Base-by-base conservation (phyloP, 2,797 vertebrate genomes). In the Neosilurus mollespiculum region DNA sequence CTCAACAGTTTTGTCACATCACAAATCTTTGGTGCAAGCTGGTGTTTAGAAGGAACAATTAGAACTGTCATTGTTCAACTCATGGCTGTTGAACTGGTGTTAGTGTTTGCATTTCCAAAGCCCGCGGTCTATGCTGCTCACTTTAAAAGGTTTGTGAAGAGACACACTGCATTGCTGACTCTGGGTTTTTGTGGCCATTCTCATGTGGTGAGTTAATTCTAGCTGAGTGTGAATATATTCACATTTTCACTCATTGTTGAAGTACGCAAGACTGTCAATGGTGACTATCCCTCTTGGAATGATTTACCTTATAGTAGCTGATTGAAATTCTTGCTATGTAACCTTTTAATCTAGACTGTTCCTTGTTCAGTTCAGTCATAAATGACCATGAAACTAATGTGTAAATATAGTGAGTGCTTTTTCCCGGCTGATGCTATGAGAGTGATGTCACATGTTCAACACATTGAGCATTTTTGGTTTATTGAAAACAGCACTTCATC, bases 151-250 rank as follows among this genome's bases (percentile, higher is more conserved):
- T 65, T 43, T 71, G 54, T 81, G 53, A 78, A 53, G 53, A 61
- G 83, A 71, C 22, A 54, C 26, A 24, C 22, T 51, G 59, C 43
- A 71, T 22, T 83, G 80, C 83, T 83, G 81, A 83, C 81, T 82
- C 49, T 84, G 30, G 61, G 81, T 34, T 72, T 81, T 61, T 59
- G 79, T 82, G 30, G 69, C 69, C 61, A 65, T 51, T 69, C 73
- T 37, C 62, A 37, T 79, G 73, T 77, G 67, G 59, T 83, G 83
- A 87, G 82, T 78, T 78, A 66, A 79, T 69, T 62, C 9, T 34
- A 69, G 79, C 73, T 26, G 78, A 69, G 64, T 88, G 86, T 77
- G 83, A 86, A 82, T 75, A 65, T 61, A 58, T 70, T 83, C 6
- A 53, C 64, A 78, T 75, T 84, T 64, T 66, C 83, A 81, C 69